Conservation (phyloP, 2,797 vertebrate genomes). For the Amblyraja radiata region DNA sequence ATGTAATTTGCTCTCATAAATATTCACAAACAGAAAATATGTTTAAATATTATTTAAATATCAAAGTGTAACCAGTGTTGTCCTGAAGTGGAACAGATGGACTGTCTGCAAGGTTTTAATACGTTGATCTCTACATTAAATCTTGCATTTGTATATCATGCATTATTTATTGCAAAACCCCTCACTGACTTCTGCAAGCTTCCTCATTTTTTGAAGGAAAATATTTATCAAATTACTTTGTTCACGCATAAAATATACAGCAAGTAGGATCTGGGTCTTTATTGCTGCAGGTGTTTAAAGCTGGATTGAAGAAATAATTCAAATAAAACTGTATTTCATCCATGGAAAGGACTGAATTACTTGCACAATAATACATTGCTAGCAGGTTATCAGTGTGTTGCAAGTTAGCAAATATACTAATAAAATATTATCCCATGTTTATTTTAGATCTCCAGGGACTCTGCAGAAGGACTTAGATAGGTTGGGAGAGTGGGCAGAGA, state of each 20-base stretch:
- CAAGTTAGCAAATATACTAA: background rate
- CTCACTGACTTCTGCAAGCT: background rate
- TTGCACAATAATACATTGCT: background rate
- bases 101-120: background rate
- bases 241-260: conserved; percentile 2
- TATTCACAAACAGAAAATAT: background rate
- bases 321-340: background rate
- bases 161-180: conserved; percentile 25
- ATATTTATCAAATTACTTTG: conserved; percentile 4
- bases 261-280: background rate
- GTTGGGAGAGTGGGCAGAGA: no score
- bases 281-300: conserved; percentile 19
- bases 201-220: conserved; percentile 7
- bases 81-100: conserved; percentile 17
- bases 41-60: conserved; percentile 21
- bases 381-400: background rate
- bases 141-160: conserved; percentile 22
- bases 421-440: background rate
- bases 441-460: no score
- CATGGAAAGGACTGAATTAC: background rate
- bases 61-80: background rate
- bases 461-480: no score
- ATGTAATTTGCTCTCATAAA: background rate
- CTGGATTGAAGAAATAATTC: background rate
- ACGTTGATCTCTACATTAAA: conserved; percentile 28